A percentile compares a stretch with the other conserved stretches of the same genome.
Evolutionary conservation across 1,140 invertebrate species (phyloP).

Genomic region (Zaprionus tsacasi): DNA sequence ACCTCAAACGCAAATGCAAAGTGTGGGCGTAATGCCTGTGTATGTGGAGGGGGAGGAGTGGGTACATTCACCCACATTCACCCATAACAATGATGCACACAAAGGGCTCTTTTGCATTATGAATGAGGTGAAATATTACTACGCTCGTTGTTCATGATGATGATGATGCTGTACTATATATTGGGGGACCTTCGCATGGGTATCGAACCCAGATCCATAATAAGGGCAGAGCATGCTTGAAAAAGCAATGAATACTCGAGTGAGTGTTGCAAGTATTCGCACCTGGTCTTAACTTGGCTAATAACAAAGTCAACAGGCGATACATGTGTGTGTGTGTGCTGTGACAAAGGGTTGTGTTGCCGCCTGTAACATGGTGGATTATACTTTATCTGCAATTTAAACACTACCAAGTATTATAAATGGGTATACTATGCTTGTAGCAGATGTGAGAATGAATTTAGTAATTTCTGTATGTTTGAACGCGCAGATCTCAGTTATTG

Average conservation of each 20-base stretch:
- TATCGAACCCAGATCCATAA: constrained; percentile 37
- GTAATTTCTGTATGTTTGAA: too few species aligned
- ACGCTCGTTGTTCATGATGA: constrained; percentile 5
- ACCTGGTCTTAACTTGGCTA: constrained; percentile 5
- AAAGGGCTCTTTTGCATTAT: constrained; percentile 42
- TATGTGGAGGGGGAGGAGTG: constrained; percentile 29
- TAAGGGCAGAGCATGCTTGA: neutral
- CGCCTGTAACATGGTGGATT: neutral
- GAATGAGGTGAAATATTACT: constrained; percentile 34
- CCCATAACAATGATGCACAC: constrained; percentile 24
- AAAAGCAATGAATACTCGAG: constrained; percentile 7
- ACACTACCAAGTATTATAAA: too few species aligned
- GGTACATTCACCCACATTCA: constrained; percentile 9
- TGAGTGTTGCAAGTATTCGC: constrained; percentile 9
- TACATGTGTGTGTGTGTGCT: neutral
- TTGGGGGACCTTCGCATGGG: constrained; percentile 8
- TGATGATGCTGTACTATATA: neutral
- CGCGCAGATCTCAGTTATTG: too few species aligned
- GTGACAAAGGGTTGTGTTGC: neutral
- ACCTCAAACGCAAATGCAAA: constrained; percentile 25
- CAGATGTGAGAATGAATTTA: too few species aligned
- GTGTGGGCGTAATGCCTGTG: constrained; percentile 32
- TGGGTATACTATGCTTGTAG: too few species aligned
- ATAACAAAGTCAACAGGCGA: constrained; percentile 3
- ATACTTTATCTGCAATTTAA: neutral